A percentile compares a stretch with the other conserved stretches of the same genome.
These are phyloP conservation scores for Synchiropus splendidus DNA, from an alignment of 2,113 vertebrate species.

Conservation along the genomic window DNA sequence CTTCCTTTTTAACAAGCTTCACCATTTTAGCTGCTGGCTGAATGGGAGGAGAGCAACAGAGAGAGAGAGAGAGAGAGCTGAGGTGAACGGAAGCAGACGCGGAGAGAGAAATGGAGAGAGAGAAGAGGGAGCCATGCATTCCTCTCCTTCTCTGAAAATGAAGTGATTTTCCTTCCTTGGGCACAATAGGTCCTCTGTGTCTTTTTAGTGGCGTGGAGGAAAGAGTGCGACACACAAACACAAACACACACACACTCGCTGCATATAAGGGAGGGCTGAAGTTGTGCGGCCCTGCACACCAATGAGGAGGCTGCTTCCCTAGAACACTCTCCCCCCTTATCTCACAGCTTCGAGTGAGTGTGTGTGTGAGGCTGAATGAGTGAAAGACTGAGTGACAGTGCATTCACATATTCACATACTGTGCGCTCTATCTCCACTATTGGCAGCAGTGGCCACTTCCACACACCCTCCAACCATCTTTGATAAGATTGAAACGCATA, in stretches of 20 bases:
- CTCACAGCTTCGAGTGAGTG: conserved; percentile 31
- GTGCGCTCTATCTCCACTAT: conserved; percentile 7
- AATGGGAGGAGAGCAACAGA: conserved; percentile 22
- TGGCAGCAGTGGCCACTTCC: conserved; percentile 1
- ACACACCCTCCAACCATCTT: neutral
- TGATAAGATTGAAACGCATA: conserved; percentile 18
- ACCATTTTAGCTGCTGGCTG: conserved; percentile 55
- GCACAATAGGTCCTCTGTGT: conserved; percentile 70
- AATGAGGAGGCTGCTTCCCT: conserved; percentile 61
- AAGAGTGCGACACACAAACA: conserved; percentile 22
- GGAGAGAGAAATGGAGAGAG: conserved; percentile 14
- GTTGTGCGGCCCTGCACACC: conserved; percentile 65
- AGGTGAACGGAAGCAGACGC: conserved; percentile 9
- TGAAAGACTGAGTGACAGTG: conserved; percentile 4
- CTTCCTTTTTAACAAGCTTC: conserved; percentile 50
- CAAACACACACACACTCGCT: conserved; percentile 1
- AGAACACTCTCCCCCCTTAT: conserved; percentile 64
- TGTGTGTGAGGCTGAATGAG: conserved; percentile 1
- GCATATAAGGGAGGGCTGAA: conserved; percentile 50
- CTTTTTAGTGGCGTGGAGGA: conserved; percentile 60
- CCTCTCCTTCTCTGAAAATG: conserved; percentile 56
- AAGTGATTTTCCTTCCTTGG: conserved; percentile 66
- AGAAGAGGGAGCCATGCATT: conserved; percentile 47
- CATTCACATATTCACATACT: conserved; percentile 22
- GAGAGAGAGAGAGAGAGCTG: neutral